Base-by-base conservation (phyloP, 1,140 invertebrate species). In the Lepidurus apus region DNA sequence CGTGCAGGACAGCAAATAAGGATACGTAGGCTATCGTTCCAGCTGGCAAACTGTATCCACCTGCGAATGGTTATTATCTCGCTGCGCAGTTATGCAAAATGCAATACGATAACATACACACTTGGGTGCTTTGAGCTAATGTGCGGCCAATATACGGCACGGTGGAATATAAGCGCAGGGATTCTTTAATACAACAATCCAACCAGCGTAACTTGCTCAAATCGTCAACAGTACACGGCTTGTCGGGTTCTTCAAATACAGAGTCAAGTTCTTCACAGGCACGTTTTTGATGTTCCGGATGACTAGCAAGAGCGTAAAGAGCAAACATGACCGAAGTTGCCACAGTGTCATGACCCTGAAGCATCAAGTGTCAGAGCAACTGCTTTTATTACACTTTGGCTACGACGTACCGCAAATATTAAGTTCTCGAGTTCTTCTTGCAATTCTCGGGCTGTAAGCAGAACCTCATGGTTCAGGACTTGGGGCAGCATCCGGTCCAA, bases 171-270 rank as follows among this genome's bases (percentile, higher is more conserved):
- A 65, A 65, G n/a, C 53, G 53, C 21, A 65, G 13, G 53, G 53
- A 65, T 65, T 65, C 53, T 65, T 65, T 65, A 65, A 65, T 65
- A 17, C 53, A 65, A 65, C 53, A 65, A 65, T 65, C 53, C 53
- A 65, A 17, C 53, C 53, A 65, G 13, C 13, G 53, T 65, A 65
- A 17, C 21, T 65, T 65, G 53, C 21, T 65, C 53, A 65, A 65
- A 65, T 65, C 13, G 17, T 65, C 53, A 65, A 65, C 9, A 7
- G 53, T 65, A 13, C 17, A 65, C 13, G 53, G 13, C 17, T 13
- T 4, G 17, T 65, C 53, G 53, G 53, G 6, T 7, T 65, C 21
- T 65, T 17, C 53, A 65, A 65, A 65, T 7, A 65, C 53, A 7
- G 53, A 9, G 17, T 65, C 9, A 7, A 65, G 17, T 17, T 65